Evolutionary conservation across 2,888 invertebrate genomes (phyloP), one percentile per base, ranked within the genome.

Genomic region (Anticlea derivata): DNA sequence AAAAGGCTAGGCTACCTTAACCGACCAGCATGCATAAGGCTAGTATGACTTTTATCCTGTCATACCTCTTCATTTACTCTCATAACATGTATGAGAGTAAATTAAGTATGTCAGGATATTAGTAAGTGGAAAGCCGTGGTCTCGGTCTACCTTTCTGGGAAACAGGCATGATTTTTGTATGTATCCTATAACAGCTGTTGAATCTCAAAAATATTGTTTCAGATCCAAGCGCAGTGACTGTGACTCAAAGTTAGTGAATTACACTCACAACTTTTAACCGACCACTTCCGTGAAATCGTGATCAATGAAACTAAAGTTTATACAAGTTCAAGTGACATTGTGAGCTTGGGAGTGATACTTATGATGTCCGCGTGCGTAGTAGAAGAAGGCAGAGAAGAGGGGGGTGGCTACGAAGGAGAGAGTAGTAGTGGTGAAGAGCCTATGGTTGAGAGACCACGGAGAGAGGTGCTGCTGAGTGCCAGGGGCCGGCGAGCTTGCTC

Each of bases 401-500:
- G 83, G 5, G 82, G 81, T 44, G 84, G 81, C 47, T 60, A 69
- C 50, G 66, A 64, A 43, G 55, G 61, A 6, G 80, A 77, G 22
- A 58, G 61, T 37, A 73, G 72, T 49, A 50, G 66, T 34, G 69
- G 69, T 29, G 70, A 67, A 23, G 74, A 66, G 31, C 75, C 69
- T 45, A 74, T 91, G 77, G 59, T 87, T 85, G 86, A 86, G 63
- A 78, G 83, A 29, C 75, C 86, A 33, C 81, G 90, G 39, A 81
- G 92, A 52, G 92, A 93, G 55, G 91, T 91, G 46, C 78, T 92
- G 41, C 70, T 93, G 58, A 92, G 91, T 37, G 92, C 89, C 0
- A 81, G 92, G 35, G 93, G 92, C 1, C 85, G 94, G 26, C 86
- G 94, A 27, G 93, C 94, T 6, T 93, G 94, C 75, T 94, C 94